These are phyloP conservation scores for Crypturellus undulatus DNA, from an alignment of 2,113 vertebrate species.

Conservation along the genomic window DNA sequence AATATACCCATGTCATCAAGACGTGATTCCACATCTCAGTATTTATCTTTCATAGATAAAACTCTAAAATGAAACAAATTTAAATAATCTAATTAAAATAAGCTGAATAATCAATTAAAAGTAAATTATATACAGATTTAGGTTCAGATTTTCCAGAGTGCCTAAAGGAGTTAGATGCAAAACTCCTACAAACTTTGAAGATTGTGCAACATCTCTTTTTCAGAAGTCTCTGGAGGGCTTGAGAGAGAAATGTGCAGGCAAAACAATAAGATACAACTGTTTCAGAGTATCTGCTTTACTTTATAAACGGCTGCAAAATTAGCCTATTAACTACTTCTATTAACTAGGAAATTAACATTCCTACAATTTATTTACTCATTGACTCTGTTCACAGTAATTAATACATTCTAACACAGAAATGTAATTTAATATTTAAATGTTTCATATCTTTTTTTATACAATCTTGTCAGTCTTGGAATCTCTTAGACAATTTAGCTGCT, in stretches of 20 bases:
- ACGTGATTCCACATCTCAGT: neutral
- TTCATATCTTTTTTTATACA: neutral
- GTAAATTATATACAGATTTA: neutral
- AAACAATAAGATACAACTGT: constrained; percentile 5
- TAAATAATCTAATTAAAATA: neutral
- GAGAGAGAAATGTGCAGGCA: constrained; percentile 12
- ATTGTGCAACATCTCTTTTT: neutral
- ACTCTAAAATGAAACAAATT: neutral
- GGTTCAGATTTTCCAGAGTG: neutral
- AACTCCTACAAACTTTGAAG: neutral
- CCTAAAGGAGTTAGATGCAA: neutral
- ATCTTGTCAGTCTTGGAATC: neutral
- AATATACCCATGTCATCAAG: neutral
- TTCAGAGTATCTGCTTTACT: neutral
- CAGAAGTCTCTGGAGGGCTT: neutral
- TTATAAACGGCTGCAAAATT: neutral
- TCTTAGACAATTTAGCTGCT: neutral
- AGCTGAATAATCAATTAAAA: neutral
- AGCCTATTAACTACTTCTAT: no score
- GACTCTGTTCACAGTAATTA: neutral
- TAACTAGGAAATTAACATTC: no score
- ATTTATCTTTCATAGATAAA: neutral
- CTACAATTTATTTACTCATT: neutral
- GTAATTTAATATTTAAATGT: neutral
- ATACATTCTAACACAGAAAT: neutral